Conservation (phyloP, 1,140 invertebrate species). For the Eumeta japonica region DNA sequence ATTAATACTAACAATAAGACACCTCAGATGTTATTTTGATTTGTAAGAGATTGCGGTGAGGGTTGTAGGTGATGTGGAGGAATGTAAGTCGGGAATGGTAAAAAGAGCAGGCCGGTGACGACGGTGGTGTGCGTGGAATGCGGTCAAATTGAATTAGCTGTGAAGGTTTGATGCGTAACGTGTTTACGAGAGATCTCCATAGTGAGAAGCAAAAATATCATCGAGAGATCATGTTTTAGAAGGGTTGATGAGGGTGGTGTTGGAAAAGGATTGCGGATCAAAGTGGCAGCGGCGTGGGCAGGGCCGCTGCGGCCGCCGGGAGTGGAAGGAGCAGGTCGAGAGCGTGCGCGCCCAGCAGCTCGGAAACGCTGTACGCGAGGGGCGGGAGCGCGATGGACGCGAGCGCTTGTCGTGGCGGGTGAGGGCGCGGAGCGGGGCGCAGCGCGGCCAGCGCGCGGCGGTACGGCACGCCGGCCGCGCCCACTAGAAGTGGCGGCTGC, state of each 20-base stretch:
- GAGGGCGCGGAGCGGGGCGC: constrained; percentile 41
- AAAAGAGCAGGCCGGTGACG: constrained; percentile 12
- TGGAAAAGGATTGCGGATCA: constrained; percentile 63
- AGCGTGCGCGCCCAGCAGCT: constrained; percentile 47
- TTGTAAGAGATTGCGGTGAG: constrained; percentile 22
- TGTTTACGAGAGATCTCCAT: too few species aligned
- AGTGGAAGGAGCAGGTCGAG: constrained; percentile 51
- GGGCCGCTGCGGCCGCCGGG: constrained; percentile 40
- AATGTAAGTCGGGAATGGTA: constrained; percentile 44
- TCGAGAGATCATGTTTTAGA: constrained; percentile 19
- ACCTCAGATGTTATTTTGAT: constrained; percentile 47
- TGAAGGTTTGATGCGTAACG: too few species aligned
- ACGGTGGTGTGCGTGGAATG: too few species aligned
- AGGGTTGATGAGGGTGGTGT: constrained; percentile 51
- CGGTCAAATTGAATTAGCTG: too few species aligned
- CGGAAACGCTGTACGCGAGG: constrained; percentile 49
- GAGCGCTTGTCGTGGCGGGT: constrained; percentile 41
- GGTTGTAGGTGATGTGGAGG: constrained; percentile 29
- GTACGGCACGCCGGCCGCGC: constrained; percentile 45
- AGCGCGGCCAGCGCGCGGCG: constrained; percentile 49
- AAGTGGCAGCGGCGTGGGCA: constrained; percentile 59
- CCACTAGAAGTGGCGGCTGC: constrained; percentile 60
- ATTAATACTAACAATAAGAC: constrained; percentile 54
- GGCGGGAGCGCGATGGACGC: constrained; percentile 39
- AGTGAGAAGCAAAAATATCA: too few species aligned